phyloP scores from a whole-genome alignment of 1,140 invertebrate genomes.

The Hydropsyche tenuis region DNA sequence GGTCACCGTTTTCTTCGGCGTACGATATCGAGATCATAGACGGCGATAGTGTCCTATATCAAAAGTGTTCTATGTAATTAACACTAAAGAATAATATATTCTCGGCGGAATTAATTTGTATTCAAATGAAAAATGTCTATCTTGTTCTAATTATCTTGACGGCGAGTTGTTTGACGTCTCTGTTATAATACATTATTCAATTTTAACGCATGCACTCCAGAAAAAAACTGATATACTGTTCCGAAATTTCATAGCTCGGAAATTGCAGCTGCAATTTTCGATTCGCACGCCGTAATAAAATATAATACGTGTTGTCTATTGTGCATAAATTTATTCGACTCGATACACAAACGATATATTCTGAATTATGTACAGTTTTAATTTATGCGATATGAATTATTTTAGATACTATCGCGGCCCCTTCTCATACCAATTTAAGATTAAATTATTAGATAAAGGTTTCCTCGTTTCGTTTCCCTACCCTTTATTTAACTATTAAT shows the following conservation, averaged over 20 bases:
- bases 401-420: not conserved
- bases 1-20: not conserved
- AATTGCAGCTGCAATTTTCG: slow-evolving; percentile 2
- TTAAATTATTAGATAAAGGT: not conserved
- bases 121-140: slow-evolving; percentile 25
- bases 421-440: not conserved
- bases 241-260: too few relatives aligned
- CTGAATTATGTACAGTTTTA: not conserved
- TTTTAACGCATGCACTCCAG: not conserved
- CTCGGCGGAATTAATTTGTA: slow-evolving; percentile 20
- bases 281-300: not conserved
- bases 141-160: slow-evolving; percentile 16
- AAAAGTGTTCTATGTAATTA: slow-evolving; percentile 21
- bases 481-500: slow-evolving; percentile 14
- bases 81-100: slow-evolving; percentile 23
- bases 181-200: not conserved
- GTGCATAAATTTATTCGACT: not conserved
- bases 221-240: not conserved
- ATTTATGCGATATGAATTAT: slow-evolving; percentile 3
- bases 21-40: not conserved
- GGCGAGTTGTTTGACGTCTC: slow-evolving; percentile 9
- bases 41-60: slow-evolving; percentile 7
- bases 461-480: slow-evolving; percentile 4
- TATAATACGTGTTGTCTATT: not conserved
- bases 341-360: not conserved